These are phyloP conservation scores for Avahi laniger DNA, from an alignment of 2,797 vertebrate genomes.

Conservation along the genomic window DNA sequence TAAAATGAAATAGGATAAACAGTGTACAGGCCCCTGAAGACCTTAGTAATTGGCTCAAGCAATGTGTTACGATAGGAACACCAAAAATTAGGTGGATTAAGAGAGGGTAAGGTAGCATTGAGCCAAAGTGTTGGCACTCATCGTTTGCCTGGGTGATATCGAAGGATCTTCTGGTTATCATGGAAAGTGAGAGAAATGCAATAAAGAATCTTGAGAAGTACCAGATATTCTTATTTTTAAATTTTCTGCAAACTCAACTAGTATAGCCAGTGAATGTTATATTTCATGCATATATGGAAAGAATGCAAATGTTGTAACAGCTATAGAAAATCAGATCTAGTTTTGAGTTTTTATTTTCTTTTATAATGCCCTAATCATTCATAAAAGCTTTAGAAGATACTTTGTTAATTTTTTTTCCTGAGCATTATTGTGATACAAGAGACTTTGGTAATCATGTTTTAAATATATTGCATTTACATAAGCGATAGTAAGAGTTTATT, in stretches of 20 bases:
- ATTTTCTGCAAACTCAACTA: neutral
- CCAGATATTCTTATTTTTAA: neutral
- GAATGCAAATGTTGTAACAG: neutral
- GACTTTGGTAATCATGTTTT: neutral
- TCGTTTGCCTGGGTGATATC: neutral
- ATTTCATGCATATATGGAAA: neutral
- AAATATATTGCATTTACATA: neutral
- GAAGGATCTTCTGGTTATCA: neutral
- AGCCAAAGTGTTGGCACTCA: neutral
- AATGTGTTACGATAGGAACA: neutral
- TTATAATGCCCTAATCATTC: neutral
- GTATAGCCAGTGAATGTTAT: neutral
- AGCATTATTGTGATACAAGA: neutral
- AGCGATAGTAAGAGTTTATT: neutral
- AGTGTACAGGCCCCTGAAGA: too few species aligned
- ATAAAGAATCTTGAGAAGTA: neutral
- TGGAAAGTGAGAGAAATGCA: neutral
- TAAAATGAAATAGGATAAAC: neutral
- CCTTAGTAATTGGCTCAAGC: neutral
- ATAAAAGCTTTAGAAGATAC: neutral
- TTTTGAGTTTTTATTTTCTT: constrained; percentile 3
- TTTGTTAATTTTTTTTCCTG: neutral
- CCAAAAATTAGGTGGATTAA: neutral
- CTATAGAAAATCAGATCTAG: neutral
- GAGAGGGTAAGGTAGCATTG: neutral